A percentile compares a stretch with the other conserved stretches of the same genome.
These are phyloP conservation scores for Bufo gargarizans DNA, from an alignment of 2,113 vertebrate species.

Conservation along the genomic window DNA sequence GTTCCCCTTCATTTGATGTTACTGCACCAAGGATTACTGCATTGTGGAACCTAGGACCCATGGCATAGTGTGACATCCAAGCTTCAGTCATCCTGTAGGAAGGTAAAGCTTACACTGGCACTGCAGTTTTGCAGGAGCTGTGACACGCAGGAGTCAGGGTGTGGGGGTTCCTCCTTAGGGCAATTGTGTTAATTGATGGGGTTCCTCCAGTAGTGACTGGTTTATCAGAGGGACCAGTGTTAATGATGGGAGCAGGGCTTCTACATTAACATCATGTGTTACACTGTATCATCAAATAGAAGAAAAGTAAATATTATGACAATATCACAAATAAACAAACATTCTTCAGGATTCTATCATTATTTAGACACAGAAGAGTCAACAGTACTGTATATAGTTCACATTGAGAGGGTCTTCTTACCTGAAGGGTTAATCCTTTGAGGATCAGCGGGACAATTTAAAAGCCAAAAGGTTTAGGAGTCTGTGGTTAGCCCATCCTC, in stretches of 20 bases:
- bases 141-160: background rate
- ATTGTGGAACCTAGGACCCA: background rate
- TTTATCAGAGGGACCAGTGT: no score
- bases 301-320: background rate
- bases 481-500: slow-evolving; percentile 66
- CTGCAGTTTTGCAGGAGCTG: slow-evolving; percentile 41
- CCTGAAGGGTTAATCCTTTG: slow-evolving; percentile 71
- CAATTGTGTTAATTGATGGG: slow-evolving; percentile 37
- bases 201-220: background rate
- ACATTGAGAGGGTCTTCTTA: slow-evolving; percentile 64
- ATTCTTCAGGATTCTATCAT: no score
- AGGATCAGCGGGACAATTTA: slow-evolving; percentile 69
- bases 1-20: background rate
- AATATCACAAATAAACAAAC: no score
- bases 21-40: slow-evolving; percentile 25
- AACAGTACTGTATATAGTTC: background rate
- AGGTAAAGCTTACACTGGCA: slow-evolving; percentile 41
- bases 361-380: no score
- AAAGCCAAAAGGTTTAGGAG: slow-evolving; percentile 66
- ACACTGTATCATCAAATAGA: background rate
- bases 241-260: no score
- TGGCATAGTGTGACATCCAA: background rate
- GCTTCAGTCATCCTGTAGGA: background rate
- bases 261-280: no score
- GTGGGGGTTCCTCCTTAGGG: slow-evolving; percentile 8